A percentile compares a stretch with the other conserved stretches of the same genome.
phyloP scores from a whole-genome alignment of 2,888 invertebrate species.

The Pandemis corylana region DNA sequence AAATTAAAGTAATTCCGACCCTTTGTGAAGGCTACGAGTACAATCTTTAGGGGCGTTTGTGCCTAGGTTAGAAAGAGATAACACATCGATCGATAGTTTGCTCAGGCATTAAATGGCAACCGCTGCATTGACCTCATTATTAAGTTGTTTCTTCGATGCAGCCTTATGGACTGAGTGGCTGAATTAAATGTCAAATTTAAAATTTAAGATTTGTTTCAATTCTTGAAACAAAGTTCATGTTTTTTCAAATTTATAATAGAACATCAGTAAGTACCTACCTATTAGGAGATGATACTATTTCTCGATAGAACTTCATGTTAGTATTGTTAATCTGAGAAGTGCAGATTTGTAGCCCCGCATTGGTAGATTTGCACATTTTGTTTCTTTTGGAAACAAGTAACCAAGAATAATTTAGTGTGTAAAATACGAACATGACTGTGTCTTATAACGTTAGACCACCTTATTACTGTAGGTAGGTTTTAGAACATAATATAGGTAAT shows the following conservation, averaged over 20 bases:
- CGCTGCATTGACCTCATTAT: slow-evolving; percentile 83
- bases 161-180: slow-evolving; percentile 46
- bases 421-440: no score
- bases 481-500: no score
- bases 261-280: no score
- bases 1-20: slow-evolving; percentile 45
- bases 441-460: no score
- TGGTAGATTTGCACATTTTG: no score
- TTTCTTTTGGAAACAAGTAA: no score
- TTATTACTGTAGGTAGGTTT: no score
- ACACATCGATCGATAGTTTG: slow-evolving; percentile 80
- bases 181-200: slow-evolving; percentile 40
- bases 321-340: no score
- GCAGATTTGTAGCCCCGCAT: no score
- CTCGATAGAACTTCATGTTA: no score
- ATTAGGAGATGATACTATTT: no score
- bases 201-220: slow-evolving; percentile 11
- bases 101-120: slow-evolving; percentile 80
- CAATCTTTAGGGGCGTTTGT: slow-evolving; percentile 58
- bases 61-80: slow-evolving; percentile 79
- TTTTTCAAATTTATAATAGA: neutral
- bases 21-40: slow-evolving; percentile 44
- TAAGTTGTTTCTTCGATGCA: slow-evolving; percentile 72
- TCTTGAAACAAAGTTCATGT: neutral
- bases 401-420: no score